Evolutionary conservation across 35 echinoderm and acorn worm genomes (phyloP), one percentile per base, ranked within the genome.

Genomic region (Holothuria glaberrima): DNA sequence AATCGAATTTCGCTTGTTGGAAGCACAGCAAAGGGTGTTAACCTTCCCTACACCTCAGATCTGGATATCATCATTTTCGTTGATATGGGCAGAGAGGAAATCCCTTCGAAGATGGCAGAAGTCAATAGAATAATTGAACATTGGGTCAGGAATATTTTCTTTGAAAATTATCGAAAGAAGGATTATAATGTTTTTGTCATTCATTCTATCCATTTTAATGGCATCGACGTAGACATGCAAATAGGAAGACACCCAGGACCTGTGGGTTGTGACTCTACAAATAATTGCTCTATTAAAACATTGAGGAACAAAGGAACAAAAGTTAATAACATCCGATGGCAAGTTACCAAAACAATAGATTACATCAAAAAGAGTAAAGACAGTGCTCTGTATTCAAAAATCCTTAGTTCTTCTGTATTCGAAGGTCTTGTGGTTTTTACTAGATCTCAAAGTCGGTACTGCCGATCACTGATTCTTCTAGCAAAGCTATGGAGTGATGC

Each of bases 351-450:
- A 10, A 82, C 30, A 0, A 27, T 56, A 5, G 22, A 33, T 1
- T 58, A 50, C 17, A 59, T 82, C 10, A 26, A 29, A 4, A 33
- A 57, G 9, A 82, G 79, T 48, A 82, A 57, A 6, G 24, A 57
- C 24, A 22, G n/a, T 29, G 10, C 19, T 30, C 24, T 58, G 13
- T 82, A 58, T 16, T 33, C 46, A 5, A 24, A 6, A 60, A 9
- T 58, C 19, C 50, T 82, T 3, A 59, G 79, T 33, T 82, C 79
- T 50, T 82, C 79, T 21, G 1, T 58, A 18, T 57, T 82, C 16
- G 79, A 82, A 33, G 79, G 79, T 50, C 5, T 82, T n/a, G 79
- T 82, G 6, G 48, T 19, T 19, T 82, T 82, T 26, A 82, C 79
- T 38, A 57, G 48, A 82, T 21, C 79, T 22, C 48, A 50, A 26